These are phyloP conservation scores for Lonchura striata DNA, from an alignment of 2,113 vertebrate genomes.

Conservation along the genomic window DNA sequence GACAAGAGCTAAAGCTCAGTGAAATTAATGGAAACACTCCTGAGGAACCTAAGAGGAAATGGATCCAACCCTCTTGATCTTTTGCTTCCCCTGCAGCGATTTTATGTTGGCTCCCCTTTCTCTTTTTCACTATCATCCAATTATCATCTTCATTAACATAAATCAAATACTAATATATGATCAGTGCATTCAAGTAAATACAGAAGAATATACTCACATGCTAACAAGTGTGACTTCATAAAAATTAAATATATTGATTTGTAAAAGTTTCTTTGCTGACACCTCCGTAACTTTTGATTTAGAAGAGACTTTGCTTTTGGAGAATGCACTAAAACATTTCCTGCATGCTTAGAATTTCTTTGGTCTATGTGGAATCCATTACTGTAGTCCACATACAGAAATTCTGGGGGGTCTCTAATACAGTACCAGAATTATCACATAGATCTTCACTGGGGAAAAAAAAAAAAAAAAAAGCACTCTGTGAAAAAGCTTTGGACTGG, in stretches of 20 bases:
- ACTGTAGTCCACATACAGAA: background rate
- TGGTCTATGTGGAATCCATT: background rate
- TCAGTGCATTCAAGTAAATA: background rate
- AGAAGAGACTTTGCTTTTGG: background rate
- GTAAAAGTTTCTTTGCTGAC: background rate
- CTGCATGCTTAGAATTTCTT: background rate
- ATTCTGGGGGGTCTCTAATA: background rate
- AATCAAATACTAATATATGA: background rate
- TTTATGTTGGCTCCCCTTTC: background rate
- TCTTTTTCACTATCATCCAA: background rate
- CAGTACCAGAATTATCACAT: background rate
- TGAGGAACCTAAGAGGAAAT: background rate
- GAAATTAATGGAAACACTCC: background rate
- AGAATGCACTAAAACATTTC: background rate
- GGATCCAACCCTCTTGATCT: background rate
- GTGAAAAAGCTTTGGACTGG: slow-evolving; percentile 5
- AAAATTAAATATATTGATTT: background rate
- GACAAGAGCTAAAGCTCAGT: background rate
- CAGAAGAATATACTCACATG: background rate
- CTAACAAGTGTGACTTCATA: background rate
- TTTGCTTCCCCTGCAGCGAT: background rate
- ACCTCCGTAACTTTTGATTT: background rate
- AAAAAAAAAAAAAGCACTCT: background rate
- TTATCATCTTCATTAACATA: background rate
- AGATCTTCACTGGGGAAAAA: background rate